Evolutionary conservation across 2,797 vertebrate species (phyloP).

Genomic region (Uromys caudimaculatus): DNA sequence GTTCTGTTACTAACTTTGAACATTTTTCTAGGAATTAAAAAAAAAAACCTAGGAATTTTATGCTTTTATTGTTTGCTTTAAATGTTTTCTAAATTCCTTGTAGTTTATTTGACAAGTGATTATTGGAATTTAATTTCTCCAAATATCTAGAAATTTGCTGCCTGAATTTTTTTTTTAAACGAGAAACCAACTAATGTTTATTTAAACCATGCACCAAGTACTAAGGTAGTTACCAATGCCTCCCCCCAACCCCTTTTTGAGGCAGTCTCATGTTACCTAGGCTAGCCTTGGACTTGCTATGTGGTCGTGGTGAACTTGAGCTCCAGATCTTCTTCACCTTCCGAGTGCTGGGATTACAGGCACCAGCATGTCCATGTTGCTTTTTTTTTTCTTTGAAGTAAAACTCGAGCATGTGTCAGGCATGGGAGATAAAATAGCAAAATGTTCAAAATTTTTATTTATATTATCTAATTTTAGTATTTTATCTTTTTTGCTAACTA

Average conservation of each 20-base stretch:
- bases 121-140: constrained; percentile 35
- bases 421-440: not conserved
- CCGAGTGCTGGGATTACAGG: not conserved
- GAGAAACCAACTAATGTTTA: not conserved
- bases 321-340: not conserved
- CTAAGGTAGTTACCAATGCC: not conserved
- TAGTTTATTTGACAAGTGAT: constrained; percentile 13
- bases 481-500: not conserved
- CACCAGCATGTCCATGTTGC: not conserved
- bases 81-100: constrained; percentile 45
- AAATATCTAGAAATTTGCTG: constrained; percentile 10
- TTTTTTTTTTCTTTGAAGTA: not conserved
- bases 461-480: not conserved
- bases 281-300: not conserved
- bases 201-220: not conserved
- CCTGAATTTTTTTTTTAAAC: not conserved
- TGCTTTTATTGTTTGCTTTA: constrained; percentile 53
- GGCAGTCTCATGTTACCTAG: not conserved
- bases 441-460: not conserved
- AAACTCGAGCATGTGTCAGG: not conserved
- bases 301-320: not conserved
- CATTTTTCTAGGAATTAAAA: constrained; percentile 30
- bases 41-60: not conserved
- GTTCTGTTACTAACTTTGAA: constrained; percentile 33
- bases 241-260: not conserved